These are phyloP conservation scores for Balearica regulorum DNA, from an alignment of 2,797 vertebrate species.

Conservation along the genomic window DNA sequence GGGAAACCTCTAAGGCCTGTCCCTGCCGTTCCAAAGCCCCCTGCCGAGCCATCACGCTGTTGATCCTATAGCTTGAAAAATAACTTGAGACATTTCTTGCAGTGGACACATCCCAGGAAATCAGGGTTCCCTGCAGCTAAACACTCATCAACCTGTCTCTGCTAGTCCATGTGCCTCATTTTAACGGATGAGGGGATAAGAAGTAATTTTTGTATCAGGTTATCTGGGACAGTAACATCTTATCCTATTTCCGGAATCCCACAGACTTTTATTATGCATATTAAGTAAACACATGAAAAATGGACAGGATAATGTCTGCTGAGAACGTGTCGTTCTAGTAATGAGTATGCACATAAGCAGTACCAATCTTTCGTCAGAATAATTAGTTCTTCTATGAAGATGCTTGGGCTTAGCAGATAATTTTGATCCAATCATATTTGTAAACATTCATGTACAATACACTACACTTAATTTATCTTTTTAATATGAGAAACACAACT, in stretches of 20 bases:
- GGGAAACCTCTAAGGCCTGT: background rate
- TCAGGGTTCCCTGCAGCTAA: background rate
- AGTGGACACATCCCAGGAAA: background rate
- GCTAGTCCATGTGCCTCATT: background rate
- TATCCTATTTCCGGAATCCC: background rate
- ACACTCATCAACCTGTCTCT: constrained; percentile 8
- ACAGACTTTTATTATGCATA: background rate
- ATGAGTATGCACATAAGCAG: background rate
- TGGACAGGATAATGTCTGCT: background rate
- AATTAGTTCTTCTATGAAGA: background rate
- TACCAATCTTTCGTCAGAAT: background rate
- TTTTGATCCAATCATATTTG: background rate
- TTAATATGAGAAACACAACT: background rate
- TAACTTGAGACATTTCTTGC: background rate
- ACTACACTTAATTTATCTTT: background rate
- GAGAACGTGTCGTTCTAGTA: background rate
- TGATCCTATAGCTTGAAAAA: constrained; percentile 9
- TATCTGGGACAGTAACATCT: background rate
- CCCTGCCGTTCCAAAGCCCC: background rate
- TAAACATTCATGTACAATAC: background rate
- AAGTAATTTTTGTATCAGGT: background rate
- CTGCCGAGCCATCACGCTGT: background rate
- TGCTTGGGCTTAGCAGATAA: background rate
- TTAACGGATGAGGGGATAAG: background rate
- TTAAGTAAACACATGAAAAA: background rate